A percentile compares a stretch with the other conserved stretches of the same genome.
phyloP scores from a whole-genome alignment of 2,888 invertebrate genomes.

The Xanthia icteritia region DNA sequence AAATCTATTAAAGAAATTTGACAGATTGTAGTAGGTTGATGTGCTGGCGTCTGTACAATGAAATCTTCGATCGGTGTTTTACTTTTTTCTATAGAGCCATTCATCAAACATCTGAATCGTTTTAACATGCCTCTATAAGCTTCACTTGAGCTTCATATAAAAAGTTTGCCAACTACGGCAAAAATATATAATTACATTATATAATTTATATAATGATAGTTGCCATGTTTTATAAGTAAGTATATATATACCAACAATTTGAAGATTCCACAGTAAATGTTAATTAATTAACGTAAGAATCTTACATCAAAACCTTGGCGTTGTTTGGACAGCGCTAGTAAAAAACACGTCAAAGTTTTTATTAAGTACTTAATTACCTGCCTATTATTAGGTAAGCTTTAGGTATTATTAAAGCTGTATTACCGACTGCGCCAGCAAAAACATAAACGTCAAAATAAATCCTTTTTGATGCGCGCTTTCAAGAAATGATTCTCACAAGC shows the following conservation, averaged over 20 bases:
- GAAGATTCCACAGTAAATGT: slow-evolving; percentile 25
- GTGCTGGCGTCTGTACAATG: too few species aligned
- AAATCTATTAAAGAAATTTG: too few species aligned
- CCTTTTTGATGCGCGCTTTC: slow-evolving; percentile 43
- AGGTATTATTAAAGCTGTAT: slow-evolving; percentile 36
- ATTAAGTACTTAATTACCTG: slow-evolving; percentile 56
- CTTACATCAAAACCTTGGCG: slow-evolving; percentile 48
- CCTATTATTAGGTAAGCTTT: slow-evolving; percentile 54
- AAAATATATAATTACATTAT: too few species aligned
- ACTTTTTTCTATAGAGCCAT: slow-evolving; percentile 29
- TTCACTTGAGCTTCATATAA: not conserved
- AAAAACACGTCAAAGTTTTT: slow-evolving; percentile 53
- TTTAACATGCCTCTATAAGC: slow-evolving; percentile 6
- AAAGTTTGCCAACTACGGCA: slow-evolving; percentile 10
- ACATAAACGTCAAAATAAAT: slow-evolving; percentile 60
- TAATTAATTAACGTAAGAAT: slow-evolving; percentile 37
- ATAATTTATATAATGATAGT: too few species aligned
- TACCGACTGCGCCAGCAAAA: slow-evolving; percentile 40
- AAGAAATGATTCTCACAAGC: slow-evolving; percentile 52
- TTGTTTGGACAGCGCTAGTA: slow-evolving; percentile 52
- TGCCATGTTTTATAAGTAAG: too few species aligned
- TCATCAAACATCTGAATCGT: slow-evolving; percentile 16
- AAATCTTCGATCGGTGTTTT: slow-evolving; percentile 31
- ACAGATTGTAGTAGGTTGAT: too few species aligned
- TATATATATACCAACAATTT: slow-evolving; percentile 19